phyloP scores from a whole-genome alignment of 2,888 invertebrate species.

The Arctia plantaginis region DNA sequence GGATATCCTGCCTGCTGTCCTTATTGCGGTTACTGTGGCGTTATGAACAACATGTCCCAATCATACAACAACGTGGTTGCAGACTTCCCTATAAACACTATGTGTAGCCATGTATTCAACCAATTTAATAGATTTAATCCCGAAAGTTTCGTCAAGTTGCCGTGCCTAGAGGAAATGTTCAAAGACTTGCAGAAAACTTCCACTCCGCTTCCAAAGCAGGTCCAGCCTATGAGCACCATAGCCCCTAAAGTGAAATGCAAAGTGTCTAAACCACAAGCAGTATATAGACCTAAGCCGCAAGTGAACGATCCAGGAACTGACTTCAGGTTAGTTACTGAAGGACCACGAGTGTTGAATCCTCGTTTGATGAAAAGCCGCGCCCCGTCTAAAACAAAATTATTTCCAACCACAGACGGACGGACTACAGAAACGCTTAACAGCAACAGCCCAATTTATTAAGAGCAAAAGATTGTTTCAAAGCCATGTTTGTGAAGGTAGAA shows the following conservation, averaged over 20 bases:
- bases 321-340: background rate
- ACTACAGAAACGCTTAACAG: background rate
- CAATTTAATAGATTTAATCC: background rate
- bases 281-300: conserved; percentile 8
- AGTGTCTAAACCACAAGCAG: background rate
- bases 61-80: background rate
- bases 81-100: background rate
- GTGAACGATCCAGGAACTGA: background rate
- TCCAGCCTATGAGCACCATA: background rate
- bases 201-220: background rate
- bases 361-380: conserved; percentile 5
- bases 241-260: background rate
- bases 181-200: background rate
- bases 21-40: background rate
- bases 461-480: background rate
- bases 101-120: background rate
- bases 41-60: background rate
- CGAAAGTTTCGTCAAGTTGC: conserved; percentile 1
- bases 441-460: background rate
- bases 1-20: background rate
- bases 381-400: conserved; percentile 25
- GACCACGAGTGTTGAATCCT: conserved; percentile 26
- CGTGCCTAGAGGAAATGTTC: conserved; percentile 10
- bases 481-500: background rate
- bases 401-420: conserved; percentile 4